phyloP scores from a whole-genome alignment of 2,888 invertebrate species.

The Xestia sexstrigata region DNA sequence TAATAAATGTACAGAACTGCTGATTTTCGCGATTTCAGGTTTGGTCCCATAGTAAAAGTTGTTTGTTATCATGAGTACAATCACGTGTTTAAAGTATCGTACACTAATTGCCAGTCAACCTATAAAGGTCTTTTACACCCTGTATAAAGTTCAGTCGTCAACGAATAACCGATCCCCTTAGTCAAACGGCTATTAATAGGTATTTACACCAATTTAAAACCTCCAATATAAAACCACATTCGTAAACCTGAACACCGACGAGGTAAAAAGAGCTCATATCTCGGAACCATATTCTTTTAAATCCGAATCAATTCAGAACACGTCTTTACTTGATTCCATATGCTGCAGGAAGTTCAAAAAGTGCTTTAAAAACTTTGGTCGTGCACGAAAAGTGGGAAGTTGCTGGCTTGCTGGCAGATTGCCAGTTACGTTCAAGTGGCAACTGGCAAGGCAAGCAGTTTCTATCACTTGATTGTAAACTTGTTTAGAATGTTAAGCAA shows the following conservation, averaged over 20 bases:
- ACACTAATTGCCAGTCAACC: too few species aligned
- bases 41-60: too few species aligned
- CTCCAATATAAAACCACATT: neutral
- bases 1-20: too few species aligned
- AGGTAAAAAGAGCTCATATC: neutral
- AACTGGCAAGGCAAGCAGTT: slow-evolving; percentile 25
- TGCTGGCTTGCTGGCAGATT: slow-evolving; percentile 8
- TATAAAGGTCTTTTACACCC: too few species aligned
- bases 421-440: slow-evolving; percentile 35
- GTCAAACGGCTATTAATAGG: neutral
- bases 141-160: neutral
- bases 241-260: neutral
- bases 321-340: slow-evolving; percentile 31
- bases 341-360: slow-evolving; percentile 31
- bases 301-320: slow-evolving; percentile 43
- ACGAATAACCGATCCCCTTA: neutral
- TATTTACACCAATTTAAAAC: too few species aligned
- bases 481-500: slow-evolving; percentile 45
- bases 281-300: neutral
- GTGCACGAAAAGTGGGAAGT: slow-evolving; percentile 30
- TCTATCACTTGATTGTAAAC: slow-evolving; percentile 56
- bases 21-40: too few species aligned
- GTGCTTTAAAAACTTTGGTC: slow-evolving; percentile 40
- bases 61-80: too few species aligned
- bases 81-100: too few species aligned